Evolutionary conservation across 1,140 invertebrate species (phyloP), one percentile per base, ranked within the genome.

Genomic region (Bursaphelenchus mucronatus): DNA sequence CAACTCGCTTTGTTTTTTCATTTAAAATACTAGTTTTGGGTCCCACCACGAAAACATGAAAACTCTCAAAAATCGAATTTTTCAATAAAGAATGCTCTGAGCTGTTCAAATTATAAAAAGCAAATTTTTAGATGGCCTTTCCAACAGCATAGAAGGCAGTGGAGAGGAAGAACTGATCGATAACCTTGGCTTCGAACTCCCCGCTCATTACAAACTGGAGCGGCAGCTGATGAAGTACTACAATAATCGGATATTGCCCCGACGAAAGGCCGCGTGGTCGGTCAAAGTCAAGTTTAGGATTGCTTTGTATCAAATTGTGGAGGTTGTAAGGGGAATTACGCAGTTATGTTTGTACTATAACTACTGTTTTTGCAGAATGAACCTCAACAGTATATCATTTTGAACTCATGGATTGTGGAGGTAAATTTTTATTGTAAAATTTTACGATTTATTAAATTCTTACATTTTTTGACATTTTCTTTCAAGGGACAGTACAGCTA

Each of bases 321-420:
- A 78, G 65, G 69, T 78, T 49, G 72, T 75, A 51, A 69, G 68
- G 55, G 4, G 15, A 39, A n/a, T 46, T 4, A n/a, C n/a, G 40
- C 17, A 13, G 13, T 44, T 30, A n/a, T n/a, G n/a, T n/a, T n/a
- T n/a, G n/a, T n/a, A n/a, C n/a, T n/a, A n/a, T n/a, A n/a, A n/a
- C n/a, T n/a, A n/a, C n/a, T n/a, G n/a, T n/a, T 8, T 44, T 72
- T 75, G 61, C 47, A 75, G 73, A 75, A 78, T 52, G 76, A 79
- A 44, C 76, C 74, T 11, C 76, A 78, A 57, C 76, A 78, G 61
- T 78, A 64, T 61, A 67, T 78, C 45, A 30, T 79, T 7, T 52
- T 78, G 30, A 78, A 78, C 66, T 54, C 77, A n/a, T 78, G 76
- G 76, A 76, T 76, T 53, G 76, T 79, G 1, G 76, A 78, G 66